Evolutionary conservation across 2,113 vertebrate genomes (phyloP).

Genomic region (Scomber colias): DNA sequence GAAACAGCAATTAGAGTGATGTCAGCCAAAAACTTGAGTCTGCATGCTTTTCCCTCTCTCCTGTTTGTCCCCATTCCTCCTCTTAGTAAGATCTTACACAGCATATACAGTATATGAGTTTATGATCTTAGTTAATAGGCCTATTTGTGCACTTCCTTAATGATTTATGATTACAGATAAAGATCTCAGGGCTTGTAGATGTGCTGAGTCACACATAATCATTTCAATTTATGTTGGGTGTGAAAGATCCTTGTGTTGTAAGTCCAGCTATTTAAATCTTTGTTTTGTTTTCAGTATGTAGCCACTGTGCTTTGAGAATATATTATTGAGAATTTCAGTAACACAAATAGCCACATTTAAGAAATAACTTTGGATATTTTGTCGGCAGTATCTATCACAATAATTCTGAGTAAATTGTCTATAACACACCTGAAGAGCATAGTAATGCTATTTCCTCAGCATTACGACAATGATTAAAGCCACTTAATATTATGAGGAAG

Average conservation of each 20-base stretch:
- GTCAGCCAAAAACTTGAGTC: conserved; percentile 47
- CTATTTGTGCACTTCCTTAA: too few species aligned
- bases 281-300: background rate
- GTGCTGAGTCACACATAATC: background rate
- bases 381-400: background rate
- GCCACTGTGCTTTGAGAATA: too few species aligned
- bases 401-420: background rate
- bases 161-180: background rate
- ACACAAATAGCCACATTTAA: background rate
- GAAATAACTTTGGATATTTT: background rate
- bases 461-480: background rate
- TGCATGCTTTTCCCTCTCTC: conserved; percentile 2
- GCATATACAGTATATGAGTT: background rate
- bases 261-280: too few species aligned
- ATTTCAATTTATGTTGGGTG: background rate
- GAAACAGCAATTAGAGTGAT: conserved; percentile 66
- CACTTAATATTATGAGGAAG: too few species aligned
- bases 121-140: too few species aligned
- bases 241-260: background rate
- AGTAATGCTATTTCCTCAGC: too few species aligned
- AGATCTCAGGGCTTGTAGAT: background rate
- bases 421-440: background rate
- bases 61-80: background rate
- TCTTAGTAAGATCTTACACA: background rate
- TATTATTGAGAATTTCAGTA: background rate